Percentiles rank a stretch among this genome's conserved stretches.
These are phyloP conservation scores for Thinocorus orbignyianus DNA, from an alignment of 2,113 vertebrate genomes.

Conservation along the genomic window DNA sequence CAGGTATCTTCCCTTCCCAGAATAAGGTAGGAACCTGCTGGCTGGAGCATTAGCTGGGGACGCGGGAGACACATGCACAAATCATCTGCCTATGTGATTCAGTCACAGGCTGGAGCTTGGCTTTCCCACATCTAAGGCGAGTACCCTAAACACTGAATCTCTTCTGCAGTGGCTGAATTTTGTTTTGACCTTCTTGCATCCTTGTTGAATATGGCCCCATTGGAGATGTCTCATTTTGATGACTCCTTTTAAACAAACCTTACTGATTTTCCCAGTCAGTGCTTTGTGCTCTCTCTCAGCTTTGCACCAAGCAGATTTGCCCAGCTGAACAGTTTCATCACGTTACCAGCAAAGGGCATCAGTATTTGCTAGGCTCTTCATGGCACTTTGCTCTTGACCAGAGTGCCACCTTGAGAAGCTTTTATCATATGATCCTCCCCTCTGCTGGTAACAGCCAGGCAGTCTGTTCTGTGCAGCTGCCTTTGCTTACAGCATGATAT, in stretches of 20 bases:
- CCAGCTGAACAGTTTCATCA: background rate
- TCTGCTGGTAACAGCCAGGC: background rate
- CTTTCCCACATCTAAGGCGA: background rate
- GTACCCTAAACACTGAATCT: background rate
- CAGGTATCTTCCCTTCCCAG: background rate
- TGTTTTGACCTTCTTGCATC: background rate
- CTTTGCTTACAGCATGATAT: background rate
- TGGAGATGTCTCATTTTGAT: background rate
- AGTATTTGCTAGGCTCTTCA: background rate
- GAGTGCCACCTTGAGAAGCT: background rate
- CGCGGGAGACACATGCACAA: fast-evolving
- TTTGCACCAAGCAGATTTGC: background rate
- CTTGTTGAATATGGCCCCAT: background rate
- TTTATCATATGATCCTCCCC: background rate
- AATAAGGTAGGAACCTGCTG: background rate
- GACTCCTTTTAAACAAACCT: background rate
- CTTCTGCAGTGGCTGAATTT: background rate
- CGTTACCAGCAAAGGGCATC: background rate
- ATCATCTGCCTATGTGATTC: background rate
- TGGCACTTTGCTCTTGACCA: background rate
- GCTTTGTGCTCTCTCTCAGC: fast-evolving
- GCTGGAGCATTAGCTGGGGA: background rate
- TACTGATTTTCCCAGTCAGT: background rate
- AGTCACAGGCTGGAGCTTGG: background rate
- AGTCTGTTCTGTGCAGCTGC: background rate